Evolutionary conservation across 2,797 vertebrate genomes (phyloP).

Genomic region (Hemitrygon akajei): DNA sequence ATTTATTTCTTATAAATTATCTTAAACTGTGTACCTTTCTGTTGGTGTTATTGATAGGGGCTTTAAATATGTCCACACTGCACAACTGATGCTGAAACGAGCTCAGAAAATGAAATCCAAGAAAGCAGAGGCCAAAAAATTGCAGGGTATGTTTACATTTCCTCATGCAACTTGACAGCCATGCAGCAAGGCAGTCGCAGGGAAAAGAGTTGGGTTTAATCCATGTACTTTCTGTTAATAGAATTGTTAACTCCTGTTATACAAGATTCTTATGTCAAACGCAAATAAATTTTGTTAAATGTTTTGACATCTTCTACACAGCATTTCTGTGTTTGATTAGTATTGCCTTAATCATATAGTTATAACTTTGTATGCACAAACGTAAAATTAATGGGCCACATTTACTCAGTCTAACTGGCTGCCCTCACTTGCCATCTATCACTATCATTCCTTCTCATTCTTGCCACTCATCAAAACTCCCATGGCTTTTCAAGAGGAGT

Average conservation of each 20-base stretch:
- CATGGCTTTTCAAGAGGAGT: too few relatives aligned
- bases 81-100: conserved; percentile 80
- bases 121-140: conserved; percentile 57
- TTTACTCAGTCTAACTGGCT: too few relatives aligned
- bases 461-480: too few relatives aligned
- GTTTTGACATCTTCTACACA: background rate
- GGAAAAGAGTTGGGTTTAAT: conserved; percentile 9
- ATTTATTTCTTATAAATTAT: conserved; percentile 32
- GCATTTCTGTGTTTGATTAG: background rate
- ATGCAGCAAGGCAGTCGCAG: background rate
- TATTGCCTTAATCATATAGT: background rate
- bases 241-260: background rate
- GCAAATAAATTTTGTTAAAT: background rate
- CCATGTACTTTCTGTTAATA: background rate
- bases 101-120: conserved; percentile 79
- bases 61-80: conserved; percentile 72
- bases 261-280: background rate
- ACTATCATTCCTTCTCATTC: too few relatives aligned
- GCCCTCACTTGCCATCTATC: too few relatives aligned
- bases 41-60: conserved; percentile 65
- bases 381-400: background rate
- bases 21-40: conserved; percentile 38
- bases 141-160: conserved; percentile 57
- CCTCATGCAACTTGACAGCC: conserved; percentile 25
- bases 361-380: background rate